Percentiles rank a stretch among this genome's conserved stretches.
Evolutionary conservation across 1,140 invertebrate genomes (phyloP).

Genomic region (Octopus sinensis): DNA sequence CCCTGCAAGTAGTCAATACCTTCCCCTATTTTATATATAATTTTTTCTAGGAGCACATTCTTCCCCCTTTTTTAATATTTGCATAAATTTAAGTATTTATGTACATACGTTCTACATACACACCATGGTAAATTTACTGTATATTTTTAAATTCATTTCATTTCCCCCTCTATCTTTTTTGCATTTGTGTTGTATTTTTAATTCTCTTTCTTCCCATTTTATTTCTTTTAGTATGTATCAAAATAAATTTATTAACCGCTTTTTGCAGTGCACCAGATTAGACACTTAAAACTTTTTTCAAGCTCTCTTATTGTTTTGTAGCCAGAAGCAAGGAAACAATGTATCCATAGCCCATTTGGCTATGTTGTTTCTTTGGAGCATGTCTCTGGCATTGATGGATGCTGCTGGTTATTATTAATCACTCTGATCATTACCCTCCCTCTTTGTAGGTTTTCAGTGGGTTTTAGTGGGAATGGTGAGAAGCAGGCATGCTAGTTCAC

Average conservation of each 20-base stretch:
- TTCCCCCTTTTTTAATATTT: no score
- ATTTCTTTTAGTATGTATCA: not conserved
- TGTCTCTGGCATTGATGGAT: constrained; percentile 10
- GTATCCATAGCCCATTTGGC: constrained; percentile 8
- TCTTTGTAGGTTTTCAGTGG: not conserved
- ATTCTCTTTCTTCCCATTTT: not conserved
- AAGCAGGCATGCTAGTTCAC: constrained; percentile 6
- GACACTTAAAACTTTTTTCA: not conserved
- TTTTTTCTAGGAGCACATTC: no score
- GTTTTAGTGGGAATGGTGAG: not conserved
- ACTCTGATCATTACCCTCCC: not conserved
- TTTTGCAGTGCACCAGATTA: constrained; percentile 11
- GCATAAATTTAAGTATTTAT: no score
- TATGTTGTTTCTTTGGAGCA: constrained; percentile 13
- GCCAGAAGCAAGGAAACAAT: constrained; percentile 14
- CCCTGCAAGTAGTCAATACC: no score
- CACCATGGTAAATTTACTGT: no score
- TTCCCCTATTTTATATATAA: no score
- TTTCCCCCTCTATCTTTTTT: not conserved
- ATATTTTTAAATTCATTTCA: not conserved
- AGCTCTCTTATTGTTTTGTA: not conserved
- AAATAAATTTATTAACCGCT: not conserved
- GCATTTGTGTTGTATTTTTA: not conserved
- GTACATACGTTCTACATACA: no score
- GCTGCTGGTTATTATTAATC: constrained; percentile 8